Conservation (phyloP, 1,140 invertebrate genomes). For the Drosophila nebulosa region DNA sequence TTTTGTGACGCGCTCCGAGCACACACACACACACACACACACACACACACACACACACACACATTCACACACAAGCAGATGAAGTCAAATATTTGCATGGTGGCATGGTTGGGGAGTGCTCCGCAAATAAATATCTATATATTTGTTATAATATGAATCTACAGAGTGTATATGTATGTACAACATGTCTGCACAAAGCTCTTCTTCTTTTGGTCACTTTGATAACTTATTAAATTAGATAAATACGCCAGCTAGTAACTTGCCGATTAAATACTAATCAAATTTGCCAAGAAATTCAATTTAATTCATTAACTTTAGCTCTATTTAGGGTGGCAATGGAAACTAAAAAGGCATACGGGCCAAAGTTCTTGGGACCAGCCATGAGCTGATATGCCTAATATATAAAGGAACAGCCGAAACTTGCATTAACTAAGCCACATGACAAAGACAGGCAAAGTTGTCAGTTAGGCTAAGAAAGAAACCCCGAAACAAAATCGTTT, state of each 20-base stretch:
- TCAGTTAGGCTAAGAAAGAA: slow-evolving; percentile 29
- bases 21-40: no score
- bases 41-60: no score
- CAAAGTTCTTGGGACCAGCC: slow-evolving; percentile 32
- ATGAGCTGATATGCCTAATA: slow-evolving; percentile 25
- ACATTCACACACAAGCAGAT: slow-evolving; percentile 46
- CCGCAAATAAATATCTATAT: slow-evolving; percentile 18
- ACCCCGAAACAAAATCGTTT: slow-evolving; percentile 51
- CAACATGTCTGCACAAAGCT: background rate
- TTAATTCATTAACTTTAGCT: slow-evolving; percentile 59
- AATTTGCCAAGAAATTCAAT: slow-evolving; percentile 65
- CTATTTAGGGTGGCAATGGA: background rate
- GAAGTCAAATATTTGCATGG: slow-evolving; percentile 23
- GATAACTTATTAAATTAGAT: slow-evolving; percentile 69
- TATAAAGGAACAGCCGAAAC: slow-evolving; percentile 33
- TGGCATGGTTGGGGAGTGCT: slow-evolving; percentile 25
- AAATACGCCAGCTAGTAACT: slow-evolving; percentile 29
- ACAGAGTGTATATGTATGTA: background rate
- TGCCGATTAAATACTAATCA: slow-evolving; percentile 70
- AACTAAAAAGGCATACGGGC: slow-evolving; percentile 15
- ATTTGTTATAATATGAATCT: background rate
- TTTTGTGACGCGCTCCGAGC: slow-evolving; percentile 28
- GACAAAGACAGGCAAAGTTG: slow-evolving; percentile 33
- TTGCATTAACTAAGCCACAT: slow-evolving; percentile 37
- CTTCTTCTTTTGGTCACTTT: background rate